Evolutionary conservation across 2,888 invertebrate species (phyloP), one percentile per base, ranked within the genome.

Genomic region (Drosophila bunnanda): DNA sequence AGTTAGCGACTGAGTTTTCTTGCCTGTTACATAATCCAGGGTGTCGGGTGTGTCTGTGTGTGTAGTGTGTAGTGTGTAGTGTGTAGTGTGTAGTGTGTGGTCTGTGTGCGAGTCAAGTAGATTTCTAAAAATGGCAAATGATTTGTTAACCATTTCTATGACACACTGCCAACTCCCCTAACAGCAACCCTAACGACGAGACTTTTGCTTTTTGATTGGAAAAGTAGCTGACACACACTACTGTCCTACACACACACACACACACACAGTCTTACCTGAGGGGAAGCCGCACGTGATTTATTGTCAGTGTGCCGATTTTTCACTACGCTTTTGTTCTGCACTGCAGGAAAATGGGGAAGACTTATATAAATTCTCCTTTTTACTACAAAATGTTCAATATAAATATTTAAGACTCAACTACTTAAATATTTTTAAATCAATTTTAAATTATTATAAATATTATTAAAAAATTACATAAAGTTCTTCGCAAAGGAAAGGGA

Each of bases 41-140:
- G n/a, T 28, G 46, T n/a, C 46, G 5, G n/a, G n/a, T 28, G 9
- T 3, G 13, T 7, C 39, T 43, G 87, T 80, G 79, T 68, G 54
- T 73, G 20, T 44, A 12, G 5, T 13, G 36, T 39, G 9, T 38
- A 1, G 41, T 38, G 88, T 81, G n/a, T n/a, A n/a, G n/a, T 25
- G 12, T 2, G 13, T 7, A 39, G 82, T 68, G 54, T 73, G 17
- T 44, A 12, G 5, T 15, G 36, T 39, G 9, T 39, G 0, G 41
- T 38, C 3, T 25, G 88, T 81, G 85, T 68, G 55, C 87, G 73
- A 82, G 88, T 89, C 76, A 76, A 76, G 88, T 78, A 67, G 77
- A 74, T 89, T 77, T 78, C 82, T 79, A 85, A 87, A 85, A 76
- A 87, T 79, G 86, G 80, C 80, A 78, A 79, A 84, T 84, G 77